phyloP scores from a whole-genome alignment of 2,888 invertebrate species.

The Epiblema foenella region DNA sequence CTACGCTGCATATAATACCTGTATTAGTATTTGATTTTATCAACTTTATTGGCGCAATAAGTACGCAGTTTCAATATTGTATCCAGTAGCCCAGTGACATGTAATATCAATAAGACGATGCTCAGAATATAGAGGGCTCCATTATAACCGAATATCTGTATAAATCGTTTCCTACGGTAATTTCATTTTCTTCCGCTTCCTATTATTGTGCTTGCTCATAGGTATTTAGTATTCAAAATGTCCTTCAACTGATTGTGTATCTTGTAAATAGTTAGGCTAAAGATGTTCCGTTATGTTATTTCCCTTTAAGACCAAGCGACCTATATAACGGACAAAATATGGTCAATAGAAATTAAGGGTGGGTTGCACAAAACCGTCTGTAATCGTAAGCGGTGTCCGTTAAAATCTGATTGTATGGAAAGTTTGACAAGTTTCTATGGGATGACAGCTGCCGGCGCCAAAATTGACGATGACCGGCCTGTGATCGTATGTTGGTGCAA shows the following conservation, averaged over 20 bases:
- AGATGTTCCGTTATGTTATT: too few species aligned
- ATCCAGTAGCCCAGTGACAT: conserved; percentile 43
- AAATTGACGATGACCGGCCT: too few species aligned
- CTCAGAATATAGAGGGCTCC: conserved; percentile 52
- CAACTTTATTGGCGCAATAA: conserved; percentile 11
- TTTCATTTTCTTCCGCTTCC: conserved; percentile 34
- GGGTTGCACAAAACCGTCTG: too few species aligned
- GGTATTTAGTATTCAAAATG: conserved; percentile 13
- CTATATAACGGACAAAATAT: too few species aligned
- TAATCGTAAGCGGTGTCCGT: too few species aligned
- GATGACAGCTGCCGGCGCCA: too few species aligned
- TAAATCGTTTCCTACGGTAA: conserved; percentile 34
- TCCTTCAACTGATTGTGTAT: background rate
- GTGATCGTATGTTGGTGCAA: too few species aligned
- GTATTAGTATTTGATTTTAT: conserved; percentile 18
- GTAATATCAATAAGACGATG: conserved; percentile 46
- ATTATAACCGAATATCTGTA: conserved; percentile 50
- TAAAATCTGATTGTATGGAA: too few species aligned
- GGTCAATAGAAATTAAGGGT: too few species aligned
- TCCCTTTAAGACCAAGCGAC: too few species aligned
- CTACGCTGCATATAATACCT: background rate
- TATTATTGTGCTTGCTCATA: conserved; percentile 8
- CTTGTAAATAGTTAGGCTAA: background rate
- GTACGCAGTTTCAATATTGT: conserved; percentile 28
- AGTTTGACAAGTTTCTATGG: too few species aligned